These are phyloP conservation scores for Bombyx huttoni DNA, from an alignment of 2,888 invertebrate species.

Conservation along the genomic window DNA sequence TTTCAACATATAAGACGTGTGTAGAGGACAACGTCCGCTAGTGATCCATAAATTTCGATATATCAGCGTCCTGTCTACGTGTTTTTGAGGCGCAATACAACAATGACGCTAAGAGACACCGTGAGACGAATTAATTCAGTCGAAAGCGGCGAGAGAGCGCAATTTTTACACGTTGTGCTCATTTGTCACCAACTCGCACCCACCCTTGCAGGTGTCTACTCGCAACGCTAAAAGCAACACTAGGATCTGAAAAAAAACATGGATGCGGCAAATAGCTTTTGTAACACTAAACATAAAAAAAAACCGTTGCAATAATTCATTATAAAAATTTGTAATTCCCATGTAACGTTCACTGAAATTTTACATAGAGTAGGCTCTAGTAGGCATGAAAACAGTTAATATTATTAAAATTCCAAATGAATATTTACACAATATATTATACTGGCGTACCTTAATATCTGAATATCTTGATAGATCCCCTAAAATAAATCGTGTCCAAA, in stretches of 20 bases:
- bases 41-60: background rate
- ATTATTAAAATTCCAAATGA: too few relatives aligned
- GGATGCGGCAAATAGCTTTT: conserved; percentile 18
- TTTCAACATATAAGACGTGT: too few relatives aligned
- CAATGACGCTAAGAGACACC: conserved; percentile 60
- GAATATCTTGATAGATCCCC: too few relatives aligned
- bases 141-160: conserved; percentile 42
- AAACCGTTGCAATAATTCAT: too few relatives aligned
- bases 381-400: too few relatives aligned
- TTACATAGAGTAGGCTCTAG: too few relatives aligned
- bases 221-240: conserved; percentile 43
- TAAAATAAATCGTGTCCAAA: background rate
- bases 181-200: conserved; percentile 48
- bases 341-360: too few relatives aligned
- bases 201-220: conserved; percentile 45
- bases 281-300: background rate
- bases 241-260: conserved; percentile 6
- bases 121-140: conserved; percentile 68
- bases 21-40: too few relatives aligned
- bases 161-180: conserved; percentile 65
- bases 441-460: too few relatives aligned
- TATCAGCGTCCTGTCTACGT: conserved; percentile 13
- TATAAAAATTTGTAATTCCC: too few relatives aligned
- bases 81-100: conserved; percentile 13
- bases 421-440: too few relatives aligned